Evolutionary conservation across 1,140 invertebrate species (phyloP).

Genomic region (Aphelenchoides avenae): DNA sequence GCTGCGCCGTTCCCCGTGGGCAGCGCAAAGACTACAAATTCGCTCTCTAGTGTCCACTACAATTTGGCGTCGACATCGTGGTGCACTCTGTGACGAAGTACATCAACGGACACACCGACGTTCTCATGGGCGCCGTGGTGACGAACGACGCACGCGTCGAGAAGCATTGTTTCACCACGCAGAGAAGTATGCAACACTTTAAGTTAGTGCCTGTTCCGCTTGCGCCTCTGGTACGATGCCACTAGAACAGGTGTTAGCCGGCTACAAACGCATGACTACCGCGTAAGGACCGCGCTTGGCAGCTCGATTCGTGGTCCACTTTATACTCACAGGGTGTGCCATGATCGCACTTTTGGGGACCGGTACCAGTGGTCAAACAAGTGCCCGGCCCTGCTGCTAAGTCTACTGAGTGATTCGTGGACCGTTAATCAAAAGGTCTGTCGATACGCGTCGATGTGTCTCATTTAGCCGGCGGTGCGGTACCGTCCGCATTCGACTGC

Average conservation of each 20-base stretch:
- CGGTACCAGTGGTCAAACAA: too few relatives aligned
- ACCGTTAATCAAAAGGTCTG: too few relatives aligned
- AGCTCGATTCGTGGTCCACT: too few relatives aligned
- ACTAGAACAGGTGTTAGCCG: constrained; percentile 1
- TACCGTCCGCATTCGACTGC: constrained; percentile 94
- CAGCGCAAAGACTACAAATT: constrained; percentile 25
- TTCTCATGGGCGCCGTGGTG: constrained; percentile 76
- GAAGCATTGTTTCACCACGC: constrained; percentile 28
- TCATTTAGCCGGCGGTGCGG: constrained; percentile 70
- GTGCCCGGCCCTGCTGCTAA: too few relatives aligned
- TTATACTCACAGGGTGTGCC: too few relatives aligned
- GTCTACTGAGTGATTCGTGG: too few relatives aligned
- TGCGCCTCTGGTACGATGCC: background rate
- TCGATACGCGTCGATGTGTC: too few relatives aligned
- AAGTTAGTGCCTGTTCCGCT: background rate
- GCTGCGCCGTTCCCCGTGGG: background rate
- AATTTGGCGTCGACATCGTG: constrained; percentile 82
- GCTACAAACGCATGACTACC: too few relatives aligned
- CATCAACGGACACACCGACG: constrained; percentile 95
- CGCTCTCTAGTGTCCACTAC: constrained; percentile 71
- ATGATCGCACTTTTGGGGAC: too few relatives aligned
- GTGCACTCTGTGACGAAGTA: constrained; percentile 94
- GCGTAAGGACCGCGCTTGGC: too few relatives aligned
- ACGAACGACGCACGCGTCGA: constrained; percentile 21
- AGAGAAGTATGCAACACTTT: too few relatives aligned